Conservation (phyloP, 1,140 invertebrate genomes). For the Hylyphantes graminicola region DNA sequence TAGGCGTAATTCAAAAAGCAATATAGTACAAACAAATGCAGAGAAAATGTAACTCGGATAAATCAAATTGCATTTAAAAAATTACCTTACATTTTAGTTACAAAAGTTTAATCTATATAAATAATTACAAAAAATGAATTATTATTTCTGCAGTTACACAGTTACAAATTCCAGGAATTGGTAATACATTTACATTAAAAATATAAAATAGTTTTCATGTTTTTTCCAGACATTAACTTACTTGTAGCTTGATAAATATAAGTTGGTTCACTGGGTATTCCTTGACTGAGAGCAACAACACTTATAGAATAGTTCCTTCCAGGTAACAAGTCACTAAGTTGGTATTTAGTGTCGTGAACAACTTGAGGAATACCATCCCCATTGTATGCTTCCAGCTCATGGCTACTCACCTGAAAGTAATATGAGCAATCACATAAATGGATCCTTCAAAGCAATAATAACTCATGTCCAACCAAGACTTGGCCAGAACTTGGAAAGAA, state of each 20-base stretch:
- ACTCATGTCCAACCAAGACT: too few relatives aligned
- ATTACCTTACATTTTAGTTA: background rate
- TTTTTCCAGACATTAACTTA: constrained; percentile 5
- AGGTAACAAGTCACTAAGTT: constrained; percentile 81
- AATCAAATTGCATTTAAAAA: too few relatives aligned
- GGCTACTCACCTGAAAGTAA: constrained; percentile 67
- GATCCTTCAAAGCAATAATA: too few relatives aligned
- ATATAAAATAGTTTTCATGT: background rate
- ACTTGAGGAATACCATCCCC: constrained; percentile 78
- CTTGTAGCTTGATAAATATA: constrained; percentile 81
- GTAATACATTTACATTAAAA: background rate
- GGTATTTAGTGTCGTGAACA: constrained; percentile 68
- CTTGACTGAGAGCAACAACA: constrained; percentile 85
- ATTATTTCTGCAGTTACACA: too few relatives aligned
- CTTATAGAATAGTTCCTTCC: constrained; percentile 90
- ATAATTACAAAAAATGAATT: background rate
- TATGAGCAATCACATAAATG: too few relatives aligned
- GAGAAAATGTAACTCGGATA: too few relatives aligned
- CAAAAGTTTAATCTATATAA: background rate
- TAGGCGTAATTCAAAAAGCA: too few relatives aligned
- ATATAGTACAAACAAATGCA: too few relatives aligned
- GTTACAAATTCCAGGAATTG: too few relatives aligned
- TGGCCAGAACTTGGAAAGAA: too few relatives aligned
- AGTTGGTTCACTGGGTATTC: constrained; percentile 82
- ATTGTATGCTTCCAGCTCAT: constrained; percentile 83